Base-by-base conservation (phyloP, 2,113 vertebrate species). In the Anseranas semipalmata region DNA sequence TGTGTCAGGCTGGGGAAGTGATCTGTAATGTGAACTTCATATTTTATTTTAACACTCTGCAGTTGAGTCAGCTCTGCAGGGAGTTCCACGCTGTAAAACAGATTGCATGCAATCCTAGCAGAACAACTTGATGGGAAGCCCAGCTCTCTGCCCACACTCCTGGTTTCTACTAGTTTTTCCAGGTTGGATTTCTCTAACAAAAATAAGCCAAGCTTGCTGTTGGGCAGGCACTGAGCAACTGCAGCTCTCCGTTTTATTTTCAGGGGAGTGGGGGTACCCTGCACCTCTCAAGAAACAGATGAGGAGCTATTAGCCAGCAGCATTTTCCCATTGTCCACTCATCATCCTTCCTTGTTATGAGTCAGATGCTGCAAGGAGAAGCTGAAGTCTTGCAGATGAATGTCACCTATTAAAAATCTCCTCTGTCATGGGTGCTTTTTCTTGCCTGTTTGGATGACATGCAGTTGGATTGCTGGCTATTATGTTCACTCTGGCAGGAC, bases 21-120 rank as follows among this genome's bases (percentile, higher is more conserved):
- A 74, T 95, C 91, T 92, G 93, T 74, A 93, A 96, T 55, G 37
- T 41, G 73, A 96, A 62, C 87, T 87, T 82, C 35, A 11, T n/a
- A n/a, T 5, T 77, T 93, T 88, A 65, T 86, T 91, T 93, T 39
- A 80, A 73, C 83, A 68, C 89, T 83, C 24, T 2, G 71, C 72
- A 75, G 73, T 19, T 96, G 94, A 95, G 91, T 95, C 96, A 96
- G 96, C 92, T 95, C 94, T 56, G 22, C 1, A 0, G 88, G 93
- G 96, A 93, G 53, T 89, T 95, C 66, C 65, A 33, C 1, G 4
- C 87, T 92, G 90, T 85, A 90, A 82, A 95, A 89, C 35, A 67
- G 35, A 75, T 82, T 82, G 89, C 86, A 96, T 83, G 85, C 90
- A 95, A 9, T 73, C 78, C 66, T 92, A 83, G 84, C 93, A 91